These are phyloP conservation scores for Dascillus cervinus DNA, from an alignment of 2,888 invertebrate genomes.

Conservation along the genomic window DNA sequence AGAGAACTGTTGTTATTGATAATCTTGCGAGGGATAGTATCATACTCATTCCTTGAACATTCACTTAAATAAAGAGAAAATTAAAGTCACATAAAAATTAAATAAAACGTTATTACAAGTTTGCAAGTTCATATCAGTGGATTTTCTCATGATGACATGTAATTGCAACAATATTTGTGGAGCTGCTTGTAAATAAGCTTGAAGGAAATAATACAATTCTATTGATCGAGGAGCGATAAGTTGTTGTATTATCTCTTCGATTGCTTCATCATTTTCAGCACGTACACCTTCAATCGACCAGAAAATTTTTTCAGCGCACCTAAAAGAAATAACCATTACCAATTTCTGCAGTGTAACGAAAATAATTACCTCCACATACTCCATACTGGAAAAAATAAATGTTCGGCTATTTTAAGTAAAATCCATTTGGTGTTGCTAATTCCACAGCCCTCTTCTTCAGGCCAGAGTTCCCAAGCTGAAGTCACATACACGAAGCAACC, in stretches of 20 bases:
- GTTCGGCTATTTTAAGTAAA: conserved; percentile 43
- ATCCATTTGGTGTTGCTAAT: conserved; percentile 44
- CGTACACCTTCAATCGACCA: conserved; percentile 67
- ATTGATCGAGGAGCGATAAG: conserved; percentile 60
- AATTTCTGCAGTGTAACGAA: too few relatives aligned
- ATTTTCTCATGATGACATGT: conserved; percentile 55
- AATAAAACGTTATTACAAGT: conserved; percentile 48
- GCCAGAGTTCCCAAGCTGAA: conserved; percentile 52
- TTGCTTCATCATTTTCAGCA: conserved; percentile 51
- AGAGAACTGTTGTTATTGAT: conserved; percentile 62
- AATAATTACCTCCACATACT: conserved; percentile 61
- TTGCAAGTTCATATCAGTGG: conserved; percentile 49
- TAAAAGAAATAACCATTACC: conserved; percentile 31
- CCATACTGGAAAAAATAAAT: conserved; percentile 52
- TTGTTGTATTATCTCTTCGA: conserved; percentile 51
- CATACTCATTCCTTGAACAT: conserved; percentile 59
- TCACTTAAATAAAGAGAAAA: conserved; percentile 45
- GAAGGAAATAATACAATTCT: conserved; percentile 69
- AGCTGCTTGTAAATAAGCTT: conserved; percentile 69
- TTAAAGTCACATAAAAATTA: neutral
- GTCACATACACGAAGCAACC: conserved; percentile 52
- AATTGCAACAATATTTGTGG: conserved; percentile 63
- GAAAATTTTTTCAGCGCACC: conserved; percentile 65
- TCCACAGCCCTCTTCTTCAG: conserved; percentile 43
- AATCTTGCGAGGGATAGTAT: conserved; percentile 59